phyloP scores from a whole-genome alignment of 1,140 invertebrate species.

The Anthonomus grandis region DNA sequence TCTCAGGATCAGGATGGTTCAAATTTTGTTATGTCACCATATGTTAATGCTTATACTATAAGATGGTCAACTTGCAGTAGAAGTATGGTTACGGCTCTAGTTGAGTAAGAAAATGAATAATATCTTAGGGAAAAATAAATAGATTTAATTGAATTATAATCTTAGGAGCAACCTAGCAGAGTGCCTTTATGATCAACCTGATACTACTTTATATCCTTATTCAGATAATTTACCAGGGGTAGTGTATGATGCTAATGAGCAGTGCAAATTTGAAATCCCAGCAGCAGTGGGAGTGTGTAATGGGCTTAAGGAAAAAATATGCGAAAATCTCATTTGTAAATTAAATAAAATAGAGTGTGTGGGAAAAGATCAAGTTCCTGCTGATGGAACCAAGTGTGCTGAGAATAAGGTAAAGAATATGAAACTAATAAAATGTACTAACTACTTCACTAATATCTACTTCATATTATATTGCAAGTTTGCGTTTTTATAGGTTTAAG shows the following conservation, averaged over 20 bases:
- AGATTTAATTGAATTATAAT: too few relatives aligned
- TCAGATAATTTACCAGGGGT: constrained; percentile 62
- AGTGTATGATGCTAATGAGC: constrained; percentile 66
- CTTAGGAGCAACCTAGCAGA: constrained; percentile 61
- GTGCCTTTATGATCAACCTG: constrained; percentile 63
- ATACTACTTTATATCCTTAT: constrained; percentile 52
- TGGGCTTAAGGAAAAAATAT: constrained; percentile 47
- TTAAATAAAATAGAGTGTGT: constrained; percentile 52
- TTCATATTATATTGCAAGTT: too few relatives aligned
- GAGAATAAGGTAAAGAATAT: constrained; percentile 54
- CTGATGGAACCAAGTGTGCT: constrained; percentile 67
- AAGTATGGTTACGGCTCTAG: constrained; percentile 59
- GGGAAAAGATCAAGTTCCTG: constrained; percentile 57
- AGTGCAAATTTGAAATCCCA: constrained; percentile 56
- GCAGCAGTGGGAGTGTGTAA: constrained; percentile 48
- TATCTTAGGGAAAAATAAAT: background rate
- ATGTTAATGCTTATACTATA: constrained; percentile 57
- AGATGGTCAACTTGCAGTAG: constrained; percentile 67
- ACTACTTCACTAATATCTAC: too few relatives aligned
- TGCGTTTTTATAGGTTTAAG: too few relatives aligned
- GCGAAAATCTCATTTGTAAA: constrained; percentile 59
- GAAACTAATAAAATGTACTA: too few relatives aligned
- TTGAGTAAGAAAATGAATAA: constrained; percentile 56
- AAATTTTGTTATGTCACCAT: constrained; percentile 63
- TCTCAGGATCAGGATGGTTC: constrained; percentile 46